phyloP scores from a whole-genome alignment of 2,113 vertebrate species.

The Phaetusa simplex region DNA sequence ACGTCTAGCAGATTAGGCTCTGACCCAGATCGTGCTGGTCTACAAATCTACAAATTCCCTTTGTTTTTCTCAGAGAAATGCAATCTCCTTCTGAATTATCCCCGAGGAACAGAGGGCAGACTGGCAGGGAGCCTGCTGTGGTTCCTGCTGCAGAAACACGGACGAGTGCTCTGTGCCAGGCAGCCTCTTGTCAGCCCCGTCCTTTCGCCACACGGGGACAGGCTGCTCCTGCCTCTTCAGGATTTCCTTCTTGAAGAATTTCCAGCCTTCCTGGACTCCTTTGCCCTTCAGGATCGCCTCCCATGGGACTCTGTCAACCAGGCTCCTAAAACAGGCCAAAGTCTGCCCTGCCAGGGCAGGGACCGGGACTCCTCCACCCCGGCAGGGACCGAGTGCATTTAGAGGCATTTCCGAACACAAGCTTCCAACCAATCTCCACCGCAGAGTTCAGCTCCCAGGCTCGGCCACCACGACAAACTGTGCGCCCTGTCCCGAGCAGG shows the following conservation, averaged over 20 bases:
- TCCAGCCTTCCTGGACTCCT: neutral
- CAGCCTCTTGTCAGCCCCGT: neutral
- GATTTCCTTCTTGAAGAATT: neutral
- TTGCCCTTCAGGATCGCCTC: neutral
- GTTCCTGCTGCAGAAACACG: neutral
- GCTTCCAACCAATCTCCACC: neutral
- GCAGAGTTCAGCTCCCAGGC: neutral
- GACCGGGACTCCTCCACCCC: neutral
- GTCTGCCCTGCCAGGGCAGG: neutral
- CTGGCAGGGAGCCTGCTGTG: neutral
- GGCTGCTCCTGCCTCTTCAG: neutral
- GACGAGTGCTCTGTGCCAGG: rapidly evolving
- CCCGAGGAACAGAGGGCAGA: neutral
- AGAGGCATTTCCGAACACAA: neutral
- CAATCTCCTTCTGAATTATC: neutral
- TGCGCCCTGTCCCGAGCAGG: neutral
- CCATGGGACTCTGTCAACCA: neutral
- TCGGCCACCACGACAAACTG: neutral
- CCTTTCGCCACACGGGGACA: rapidly evolving
- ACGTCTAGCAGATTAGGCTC: neutral
- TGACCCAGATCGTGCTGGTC: neutral
- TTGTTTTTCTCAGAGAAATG: neutral
- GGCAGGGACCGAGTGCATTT: neutral
- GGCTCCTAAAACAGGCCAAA: neutral
- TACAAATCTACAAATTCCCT: neutral